Percentiles rank a stretch among this genome's conserved stretches.
phyloP scores from a whole-genome alignment of 2,113 vertebrate species.

The Sturnira hondurensis region DNA sequence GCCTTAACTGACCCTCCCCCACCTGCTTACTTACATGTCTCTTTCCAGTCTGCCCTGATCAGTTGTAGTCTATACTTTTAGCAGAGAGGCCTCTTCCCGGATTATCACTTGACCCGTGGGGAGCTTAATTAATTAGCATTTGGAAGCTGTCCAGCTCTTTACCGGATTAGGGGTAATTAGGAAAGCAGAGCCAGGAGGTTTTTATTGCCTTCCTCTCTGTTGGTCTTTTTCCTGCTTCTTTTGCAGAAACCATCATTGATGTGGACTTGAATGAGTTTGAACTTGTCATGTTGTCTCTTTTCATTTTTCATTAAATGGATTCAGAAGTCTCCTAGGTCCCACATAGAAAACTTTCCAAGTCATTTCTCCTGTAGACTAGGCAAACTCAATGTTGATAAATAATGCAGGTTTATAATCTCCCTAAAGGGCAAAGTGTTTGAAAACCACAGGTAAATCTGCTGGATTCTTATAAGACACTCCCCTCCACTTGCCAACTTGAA shows the following conservation, averaged over 20 bases:
- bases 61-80: not conserved
- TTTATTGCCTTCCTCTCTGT: conserved; percentile 47
- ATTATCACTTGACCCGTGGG: conserved; percentile 31
- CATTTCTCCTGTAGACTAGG: conserved; percentile 8
- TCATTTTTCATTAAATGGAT: conserved; percentile 40
- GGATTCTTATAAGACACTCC: not conserved
- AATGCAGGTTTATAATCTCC: conserved; percentile 23
- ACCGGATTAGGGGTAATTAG: conserved; percentile 60
- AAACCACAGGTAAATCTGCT: not conserved
- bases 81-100: not conserved
- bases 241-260: conserved; percentile 37
- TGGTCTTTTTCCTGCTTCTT: conserved; percentile 46
- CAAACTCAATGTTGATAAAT: conserved; percentile 33
- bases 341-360: not conserved
- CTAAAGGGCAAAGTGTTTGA: conserved; percentile 34
- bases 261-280: conserved; percentile 17
- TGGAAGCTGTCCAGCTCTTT: conserved; percentile 35
- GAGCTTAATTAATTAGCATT: conserved; percentile 59
- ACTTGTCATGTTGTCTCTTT: conserved; percentile 10
- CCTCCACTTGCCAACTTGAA: not conserved
- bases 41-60: not conserved
- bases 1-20: not conserved
- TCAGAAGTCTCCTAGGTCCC: conserved; percentile 9
- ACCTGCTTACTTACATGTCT: not conserved
- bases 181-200: conserved; percentile 32